Percentiles rank a stretch among this genome's conserved stretches.
phyloP scores from a whole-genome alignment of 2,888 invertebrate genomes.

The Drosophila setosimentum region DNA sequence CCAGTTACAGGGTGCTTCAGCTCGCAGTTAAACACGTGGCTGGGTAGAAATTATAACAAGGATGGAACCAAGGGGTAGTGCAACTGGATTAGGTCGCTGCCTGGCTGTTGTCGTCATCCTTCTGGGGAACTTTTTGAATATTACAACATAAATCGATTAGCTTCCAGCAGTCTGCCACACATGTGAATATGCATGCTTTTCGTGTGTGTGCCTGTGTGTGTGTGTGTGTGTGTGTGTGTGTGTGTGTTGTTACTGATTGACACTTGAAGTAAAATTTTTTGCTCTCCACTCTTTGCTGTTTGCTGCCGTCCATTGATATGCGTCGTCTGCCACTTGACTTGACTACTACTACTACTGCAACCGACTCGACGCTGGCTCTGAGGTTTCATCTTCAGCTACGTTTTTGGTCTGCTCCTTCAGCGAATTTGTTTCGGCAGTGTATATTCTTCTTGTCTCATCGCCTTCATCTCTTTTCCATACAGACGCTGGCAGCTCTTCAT shows the following conservation, averaged over 20 bases:
- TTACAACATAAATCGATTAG: slow-evolving; percentile 81
- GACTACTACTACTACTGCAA: slow-evolving; percentile 33
- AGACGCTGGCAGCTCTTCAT: slow-evolving; percentile 54
- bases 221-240: slow-evolving; percentile 33
- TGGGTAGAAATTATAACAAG: slow-evolving; percentile 63
- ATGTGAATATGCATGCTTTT: slow-evolving; percentile 30
- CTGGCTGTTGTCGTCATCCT: slow-evolving; percentile 52
- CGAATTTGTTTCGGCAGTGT: slow-evolving; percentile 13
- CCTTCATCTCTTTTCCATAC: background rate
- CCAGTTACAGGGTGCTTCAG: slow-evolving; percentile 63
- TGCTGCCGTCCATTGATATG: slow-evolving; percentile 70
- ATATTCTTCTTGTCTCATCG: background rate
- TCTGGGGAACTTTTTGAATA: slow-evolving; percentile 81
- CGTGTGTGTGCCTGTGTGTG: slow-evolving; percentile 21
- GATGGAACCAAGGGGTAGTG: slow-evolving; percentile 71
- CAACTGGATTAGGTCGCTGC: slow-evolving; percentile 72
- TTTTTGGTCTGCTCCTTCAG: slow-evolving; percentile 4
- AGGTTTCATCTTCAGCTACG: slow-evolving; percentile 30
- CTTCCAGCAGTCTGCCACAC: slow-evolving; percentile 69
- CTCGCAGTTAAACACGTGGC: slow-evolving; percentile 61
- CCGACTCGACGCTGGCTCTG: slow-evolving; percentile 29
- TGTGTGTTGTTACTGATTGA: slow-evolving; percentile 74
- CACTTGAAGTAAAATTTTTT: slow-evolving; percentile 77
- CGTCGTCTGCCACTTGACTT: slow-evolving; percentile 68
- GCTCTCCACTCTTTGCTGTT: slow-evolving; percentile 63